Base-by-base conservation (phyloP, 2,797 vertebrate genomes). In the Acipenser oxyrinchus region DNA sequence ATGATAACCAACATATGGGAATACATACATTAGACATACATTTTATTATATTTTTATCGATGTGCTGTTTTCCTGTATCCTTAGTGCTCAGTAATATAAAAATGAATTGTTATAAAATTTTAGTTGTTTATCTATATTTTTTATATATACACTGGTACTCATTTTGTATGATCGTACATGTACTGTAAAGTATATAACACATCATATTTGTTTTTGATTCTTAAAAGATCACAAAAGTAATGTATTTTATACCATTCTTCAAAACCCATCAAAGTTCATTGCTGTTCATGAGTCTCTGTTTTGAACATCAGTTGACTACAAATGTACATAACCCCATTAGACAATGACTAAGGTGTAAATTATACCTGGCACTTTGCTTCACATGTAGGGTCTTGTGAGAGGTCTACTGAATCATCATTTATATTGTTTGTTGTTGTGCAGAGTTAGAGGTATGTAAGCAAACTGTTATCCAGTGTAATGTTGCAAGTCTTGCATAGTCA, bases 301-400 rank as follows among this genome's bases (percentile, higher is more conserved):
- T 84, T 68, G 75, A 79, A 82, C 72, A 72, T 75, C 76, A 81
- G 78, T 82, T 80, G 79, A 73, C 74, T 74, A 74, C 61, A 75
- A 74, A 81, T 80, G 76, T 73, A 66, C 72, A 66, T 77, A 78
- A 84, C 74, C 77, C 68, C 69, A 76, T 75, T 74, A 37, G 79
- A 84, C 79, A 82, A 82, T 85, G 83, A 80, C 77, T 81, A 57
- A 70, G 75, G 79, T 78, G 81, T 74, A 77, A 72, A 74, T 77
- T 76, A 67, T 69, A 72, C 71, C 48, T 68, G 73, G 73, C 71
- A 68, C 75, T 71, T 70, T 70, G 62, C 67, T 59, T 66, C 75
- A 70, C 79, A 66, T 79, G 83, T 77, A 74, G 69, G 60, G 77
- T 68, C 81, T 72, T 73, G 69, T 60, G 63, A 57, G 63, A 6